A percentile compares a stretch with the other conserved stretches of the same genome.
Evolutionary conservation across 2,888 invertebrate genomes (phyloP).

Genomic region (Scaptomyza tumidula): DNA sequence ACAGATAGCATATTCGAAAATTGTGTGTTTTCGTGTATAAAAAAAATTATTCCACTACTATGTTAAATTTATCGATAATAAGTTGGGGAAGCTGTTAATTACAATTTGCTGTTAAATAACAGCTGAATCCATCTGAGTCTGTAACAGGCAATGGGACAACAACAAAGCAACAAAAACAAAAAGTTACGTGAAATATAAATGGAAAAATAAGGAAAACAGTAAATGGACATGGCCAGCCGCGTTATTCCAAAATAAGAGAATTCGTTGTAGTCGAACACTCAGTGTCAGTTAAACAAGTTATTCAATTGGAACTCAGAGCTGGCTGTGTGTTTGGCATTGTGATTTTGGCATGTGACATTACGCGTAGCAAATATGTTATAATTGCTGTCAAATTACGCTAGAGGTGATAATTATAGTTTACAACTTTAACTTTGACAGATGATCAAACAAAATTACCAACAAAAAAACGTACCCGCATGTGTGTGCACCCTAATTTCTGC

Average conservation of each 20-base stretch:
- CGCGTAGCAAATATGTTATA: constrained; percentile 22
- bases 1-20: background rate
- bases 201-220: constrained; percentile 59
- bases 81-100: background rate
- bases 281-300: constrained; percentile 35
- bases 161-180: constrained; percentile 59
- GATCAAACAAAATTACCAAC: constrained; percentile 1
- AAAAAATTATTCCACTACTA: background rate
- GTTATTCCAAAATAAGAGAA: constrained; percentile 35
- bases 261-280: constrained; percentile 29
- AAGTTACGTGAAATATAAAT: constrained; percentile 77
- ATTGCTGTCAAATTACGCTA: constrained; percentile 34
- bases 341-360: constrained; percentile 58
- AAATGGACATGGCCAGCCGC: constrained; percentile 54
- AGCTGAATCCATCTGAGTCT: constrained; percentile 23
- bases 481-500: constrained; percentile 16
- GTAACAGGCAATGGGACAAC: constrained; percentile 36
- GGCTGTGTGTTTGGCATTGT: constrained; percentile 30
- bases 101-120: constrained; percentile 28
- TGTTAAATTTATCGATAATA: background rate
- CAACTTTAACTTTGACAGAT: constrained; percentile 10
- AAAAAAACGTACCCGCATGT: constrained; percentile 2
- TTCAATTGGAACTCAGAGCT: constrained; percentile 29
- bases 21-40: no score
- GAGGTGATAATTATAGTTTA: constrained; percentile 56